Evolutionary conservation across 1,140 invertebrate species (phyloP).

Genomic region (Drosophila subpulchrella): DNA sequence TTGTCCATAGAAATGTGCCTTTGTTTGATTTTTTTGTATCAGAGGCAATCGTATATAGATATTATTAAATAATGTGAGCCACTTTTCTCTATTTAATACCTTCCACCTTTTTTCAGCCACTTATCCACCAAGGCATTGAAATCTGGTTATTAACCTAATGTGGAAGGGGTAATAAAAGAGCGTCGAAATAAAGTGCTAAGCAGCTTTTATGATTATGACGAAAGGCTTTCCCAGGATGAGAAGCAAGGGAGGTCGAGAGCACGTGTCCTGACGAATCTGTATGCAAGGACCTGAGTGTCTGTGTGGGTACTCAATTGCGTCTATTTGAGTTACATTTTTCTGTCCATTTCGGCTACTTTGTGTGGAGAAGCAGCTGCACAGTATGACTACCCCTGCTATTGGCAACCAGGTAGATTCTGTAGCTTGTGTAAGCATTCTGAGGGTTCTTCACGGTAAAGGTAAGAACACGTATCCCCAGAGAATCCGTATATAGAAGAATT

Average conservation of each 20-base stretch:
- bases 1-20: no score
- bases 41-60: no score
- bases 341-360: conserved; percentile 11
- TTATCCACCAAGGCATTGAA: background rate
- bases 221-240: conserved; percentile 37
- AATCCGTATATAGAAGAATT: no score
- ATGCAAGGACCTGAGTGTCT: background rate
- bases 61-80: background rate
- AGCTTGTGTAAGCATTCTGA: background rate
- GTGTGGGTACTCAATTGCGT: background rate
- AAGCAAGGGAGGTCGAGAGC: no score
- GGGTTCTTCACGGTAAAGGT: no score
- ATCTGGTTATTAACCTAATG: no score
- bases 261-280: background rate
- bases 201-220: background rate
- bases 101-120: no score
- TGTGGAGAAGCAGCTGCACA: conserved; percentile 9
- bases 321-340: background rate
- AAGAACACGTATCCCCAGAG: no score
- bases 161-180: conserved; percentile 31
- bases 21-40: no score
- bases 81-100: no score
- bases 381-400: conserved; percentile 5
- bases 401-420: conserved; percentile 21
- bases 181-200: conserved; percentile 40